A percentile compares a stretch with the other conserved stretches of the same genome.
Conservation (phyloP, 2,797 vertebrate genomes). For the Cossypha dichroa region DNA sequence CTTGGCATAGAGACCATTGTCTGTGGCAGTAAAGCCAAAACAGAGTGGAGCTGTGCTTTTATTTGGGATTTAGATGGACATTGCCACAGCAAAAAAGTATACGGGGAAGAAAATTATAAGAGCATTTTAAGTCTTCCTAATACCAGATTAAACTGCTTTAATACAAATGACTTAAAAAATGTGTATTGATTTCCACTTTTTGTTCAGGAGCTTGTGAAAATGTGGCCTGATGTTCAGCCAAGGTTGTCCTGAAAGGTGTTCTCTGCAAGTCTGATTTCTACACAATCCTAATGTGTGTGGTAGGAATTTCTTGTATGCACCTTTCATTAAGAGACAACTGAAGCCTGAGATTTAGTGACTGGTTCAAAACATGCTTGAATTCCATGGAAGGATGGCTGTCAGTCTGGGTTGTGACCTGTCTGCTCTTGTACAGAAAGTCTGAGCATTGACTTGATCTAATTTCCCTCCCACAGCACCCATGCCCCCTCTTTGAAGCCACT, state of each 20-base stretch:
- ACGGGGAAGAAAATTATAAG: not conserved
- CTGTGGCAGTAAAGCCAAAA: not conserved
- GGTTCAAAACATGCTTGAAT: not conserved
- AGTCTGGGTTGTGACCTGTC: accelerated
- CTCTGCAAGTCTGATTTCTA: not conserved
- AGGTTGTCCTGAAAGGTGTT: not conserved
- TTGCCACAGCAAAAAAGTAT: not conserved
- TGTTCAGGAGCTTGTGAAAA: not conserved
- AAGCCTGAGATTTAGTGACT: not conserved
- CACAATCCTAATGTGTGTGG: accelerated
- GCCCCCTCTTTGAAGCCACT: not conserved
- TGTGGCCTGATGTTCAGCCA: not conserved
- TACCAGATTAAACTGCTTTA: not conserved
- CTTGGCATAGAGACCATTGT: not conserved
- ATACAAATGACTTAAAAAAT: not conserved
- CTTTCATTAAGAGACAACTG: not conserved
- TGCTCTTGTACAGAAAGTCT: not conserved
- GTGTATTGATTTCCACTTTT: not conserved
- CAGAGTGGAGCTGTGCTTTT: not conserved
- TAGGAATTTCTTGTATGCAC: not conserved
- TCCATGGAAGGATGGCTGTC: not conserved
- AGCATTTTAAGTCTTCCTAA: not conserved
- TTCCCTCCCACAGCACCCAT: not conserved
- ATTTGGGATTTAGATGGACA: not conserved
- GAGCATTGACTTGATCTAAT: not conserved